Evolutionary conservation across 2,888 invertebrate genomes (phyloP).

Genomic region (Herminia tarsipennalis): DNA sequence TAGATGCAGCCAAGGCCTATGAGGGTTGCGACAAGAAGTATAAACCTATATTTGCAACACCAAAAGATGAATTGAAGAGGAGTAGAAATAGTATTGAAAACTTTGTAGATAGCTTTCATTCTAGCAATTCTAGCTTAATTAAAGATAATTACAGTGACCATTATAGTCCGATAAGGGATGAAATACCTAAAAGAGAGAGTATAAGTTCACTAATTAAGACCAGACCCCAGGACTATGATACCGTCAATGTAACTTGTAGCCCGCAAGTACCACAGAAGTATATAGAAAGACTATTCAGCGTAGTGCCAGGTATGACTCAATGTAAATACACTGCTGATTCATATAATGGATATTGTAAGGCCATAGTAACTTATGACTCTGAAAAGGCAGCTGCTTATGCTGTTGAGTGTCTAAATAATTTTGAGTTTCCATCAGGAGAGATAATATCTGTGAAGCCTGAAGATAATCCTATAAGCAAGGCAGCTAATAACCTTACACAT

Average conservation of each 20-base stretch:
- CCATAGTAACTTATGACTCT: constrained; percentile 67
- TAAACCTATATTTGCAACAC: constrained; percentile 96
- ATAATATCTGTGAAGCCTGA: constrained; percentile 91
- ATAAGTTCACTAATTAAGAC: constrained; percentile 47
- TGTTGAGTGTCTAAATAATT: constrained; percentile 94
- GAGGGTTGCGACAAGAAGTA: constrained; percentile 95
- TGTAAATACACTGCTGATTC: constrained; percentile 78
- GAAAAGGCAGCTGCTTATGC: constrained; percentile 85
- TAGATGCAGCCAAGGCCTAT: constrained; percentile 94
- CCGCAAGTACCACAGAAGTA: constrained; percentile 91
- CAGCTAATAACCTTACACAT: constrained; percentile 66
- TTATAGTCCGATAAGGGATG: constrained; percentile 32
- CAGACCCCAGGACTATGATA: constrained; percentile 82
- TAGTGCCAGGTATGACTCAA: constrained; percentile 88
- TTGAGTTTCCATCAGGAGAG: constrained; percentile 97
- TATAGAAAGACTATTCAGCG: constrained; percentile 93
- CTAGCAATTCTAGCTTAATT: constrained; percentile 41
- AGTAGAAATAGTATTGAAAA: constrained; percentile 61
- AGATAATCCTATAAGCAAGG: constrained; percentile 68
- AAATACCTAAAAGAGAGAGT: constrained; percentile 39
- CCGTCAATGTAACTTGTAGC: constrained; percentile 90
- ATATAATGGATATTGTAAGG: constrained; percentile 77
- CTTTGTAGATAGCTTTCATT: constrained; percentile 40
- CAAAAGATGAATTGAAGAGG: constrained; percentile 86
- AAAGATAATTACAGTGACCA: constrained; percentile 44